Evolutionary conservation across 2,888 invertebrate genomes (phyloP).

Genomic region (Malthinus seriepunctatus): DNA sequence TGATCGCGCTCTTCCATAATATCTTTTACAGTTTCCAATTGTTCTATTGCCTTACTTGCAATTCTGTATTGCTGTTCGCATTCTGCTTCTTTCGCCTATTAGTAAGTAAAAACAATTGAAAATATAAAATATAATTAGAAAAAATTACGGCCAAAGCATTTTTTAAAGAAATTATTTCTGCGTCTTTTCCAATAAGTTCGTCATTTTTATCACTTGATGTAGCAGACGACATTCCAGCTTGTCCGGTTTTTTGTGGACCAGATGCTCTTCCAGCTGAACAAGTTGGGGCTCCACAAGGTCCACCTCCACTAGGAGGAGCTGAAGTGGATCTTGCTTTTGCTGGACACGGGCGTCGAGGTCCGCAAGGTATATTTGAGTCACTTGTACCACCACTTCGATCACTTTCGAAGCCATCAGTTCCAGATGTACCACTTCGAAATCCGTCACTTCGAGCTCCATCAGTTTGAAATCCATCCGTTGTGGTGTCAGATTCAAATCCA

Average conservation of each 20-base stretch:
- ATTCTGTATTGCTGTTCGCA: constrained; percentile 41
- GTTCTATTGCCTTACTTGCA: constrained; percentile 42
- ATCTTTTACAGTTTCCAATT: constrained; percentile 42
- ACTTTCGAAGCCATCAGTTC: not conserved
- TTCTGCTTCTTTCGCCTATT: constrained; percentile 41
- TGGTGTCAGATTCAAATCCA: constrained; percentile 6
- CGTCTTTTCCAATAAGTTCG: constrained; percentile 29
- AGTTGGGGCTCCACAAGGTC: not conserved
- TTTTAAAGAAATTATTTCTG: constrained; percentile 28
- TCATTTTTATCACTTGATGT: constrained; percentile 18
- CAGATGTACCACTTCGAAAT: not conserved
- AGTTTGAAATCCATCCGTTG: not conserved
- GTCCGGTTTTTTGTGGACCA: not conserved
- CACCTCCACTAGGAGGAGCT: not conserved
- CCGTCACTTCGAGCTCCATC: not conserved
- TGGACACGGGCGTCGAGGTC: not conserved
- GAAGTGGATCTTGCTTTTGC: not conserved
- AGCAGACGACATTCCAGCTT: not conserved
- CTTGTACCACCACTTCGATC: not conserved
- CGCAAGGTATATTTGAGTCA: not conserved
- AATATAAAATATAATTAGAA: not conserved
- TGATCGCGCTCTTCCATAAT: constrained; percentile 40
- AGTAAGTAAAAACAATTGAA: constrained; percentile 3
- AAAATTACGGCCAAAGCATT: constrained; percentile 28
- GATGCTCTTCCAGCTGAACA: not conserved